Evolutionary conservation across 2,113 vertebrate species (phyloP).

Genomic region (Anser brachyrhynchus): DNA sequence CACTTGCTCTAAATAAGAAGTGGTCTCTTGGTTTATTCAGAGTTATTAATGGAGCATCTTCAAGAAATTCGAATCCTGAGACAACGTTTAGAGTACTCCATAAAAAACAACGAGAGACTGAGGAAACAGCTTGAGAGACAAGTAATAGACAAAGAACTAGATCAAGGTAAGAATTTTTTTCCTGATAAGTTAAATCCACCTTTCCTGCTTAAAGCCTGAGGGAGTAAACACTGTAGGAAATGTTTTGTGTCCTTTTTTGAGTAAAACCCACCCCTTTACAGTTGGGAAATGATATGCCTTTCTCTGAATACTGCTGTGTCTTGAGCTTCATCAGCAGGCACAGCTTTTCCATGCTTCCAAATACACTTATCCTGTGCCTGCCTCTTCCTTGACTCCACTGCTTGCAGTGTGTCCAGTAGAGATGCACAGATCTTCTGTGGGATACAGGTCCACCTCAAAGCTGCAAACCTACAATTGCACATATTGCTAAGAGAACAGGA

Average conservation of each 20-base stretch:
- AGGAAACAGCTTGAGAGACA: constrained; percentile 89
- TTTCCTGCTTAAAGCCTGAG: neutral
- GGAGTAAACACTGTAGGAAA: neutral
- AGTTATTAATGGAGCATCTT: constrained; percentile 89
- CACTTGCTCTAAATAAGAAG: constrained; percentile 51
- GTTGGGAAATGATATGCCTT: neutral
- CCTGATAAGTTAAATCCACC: neutral
- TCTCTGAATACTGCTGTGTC: neutral
- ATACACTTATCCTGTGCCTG: neutral
- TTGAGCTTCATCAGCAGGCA: neutral
- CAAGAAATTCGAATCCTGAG: constrained; percentile 91
- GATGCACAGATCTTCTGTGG: neutral
- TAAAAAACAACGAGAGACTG: constrained; percentile 89
- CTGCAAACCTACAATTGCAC: neutral
- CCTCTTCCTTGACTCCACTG: neutral
- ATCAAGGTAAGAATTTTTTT: constrained; percentile 80
- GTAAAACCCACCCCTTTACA: neutral
- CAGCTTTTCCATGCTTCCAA: neutral
- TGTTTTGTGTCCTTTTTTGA: neutral
- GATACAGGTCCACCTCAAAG: neutral
- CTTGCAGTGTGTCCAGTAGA: neutral
- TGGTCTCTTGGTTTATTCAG: constrained; percentile 75
- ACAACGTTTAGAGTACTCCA: constrained; percentile 90
- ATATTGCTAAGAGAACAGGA: neutral
- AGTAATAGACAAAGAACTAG: constrained; percentile 79